These are phyloP conservation scores for Enteromius anoplus DNA, from an alignment of 2,797 vertebrate species.

Conservation along the genomic window DNA sequence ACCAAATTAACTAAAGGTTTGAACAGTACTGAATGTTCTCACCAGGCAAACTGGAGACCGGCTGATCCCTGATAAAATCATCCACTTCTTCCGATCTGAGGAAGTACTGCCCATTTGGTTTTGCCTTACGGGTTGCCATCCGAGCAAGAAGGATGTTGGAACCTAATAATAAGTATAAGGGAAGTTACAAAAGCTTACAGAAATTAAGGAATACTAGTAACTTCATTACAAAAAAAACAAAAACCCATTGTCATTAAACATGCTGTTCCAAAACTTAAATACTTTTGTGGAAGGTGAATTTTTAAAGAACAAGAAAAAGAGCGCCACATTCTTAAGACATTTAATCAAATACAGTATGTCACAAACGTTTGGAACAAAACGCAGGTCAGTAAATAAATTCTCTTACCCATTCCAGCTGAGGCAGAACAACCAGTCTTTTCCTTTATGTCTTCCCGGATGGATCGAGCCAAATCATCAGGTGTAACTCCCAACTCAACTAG, in stretches of 20 bases:
- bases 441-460: conserved; percentile 88
- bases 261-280: neutral
- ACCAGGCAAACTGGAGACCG: conserved; percentile 94
- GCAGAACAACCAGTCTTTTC: conserved; percentile 91
- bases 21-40: conserved; percentile 38
- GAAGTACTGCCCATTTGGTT: conserved; percentile 93
- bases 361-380: neutral
- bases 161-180: conserved; percentile 71
- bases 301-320: neutral
- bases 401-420: conserved; percentile 93
- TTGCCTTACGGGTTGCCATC: conserved; percentile 94
- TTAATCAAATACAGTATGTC: neutral
- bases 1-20: neutral
- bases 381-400: neutral
- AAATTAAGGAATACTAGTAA: neutral
- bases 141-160: conserved; percentile 98
- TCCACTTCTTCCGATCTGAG: conserved; percentile 93
- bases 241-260: neutral
- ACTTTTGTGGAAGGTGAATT: neutral
- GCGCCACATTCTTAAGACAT: neutral
- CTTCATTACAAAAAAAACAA: neutral
- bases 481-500: conserved; percentile 84
- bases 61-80: conserved; percentile 93
- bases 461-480: conserved; percentile 86
- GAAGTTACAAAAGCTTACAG: neutral